These are phyloP conservation scores for Crocallis elinguaria DNA, from an alignment of 2,888 invertebrate genomes.

Conservation along the genomic window DNA sequence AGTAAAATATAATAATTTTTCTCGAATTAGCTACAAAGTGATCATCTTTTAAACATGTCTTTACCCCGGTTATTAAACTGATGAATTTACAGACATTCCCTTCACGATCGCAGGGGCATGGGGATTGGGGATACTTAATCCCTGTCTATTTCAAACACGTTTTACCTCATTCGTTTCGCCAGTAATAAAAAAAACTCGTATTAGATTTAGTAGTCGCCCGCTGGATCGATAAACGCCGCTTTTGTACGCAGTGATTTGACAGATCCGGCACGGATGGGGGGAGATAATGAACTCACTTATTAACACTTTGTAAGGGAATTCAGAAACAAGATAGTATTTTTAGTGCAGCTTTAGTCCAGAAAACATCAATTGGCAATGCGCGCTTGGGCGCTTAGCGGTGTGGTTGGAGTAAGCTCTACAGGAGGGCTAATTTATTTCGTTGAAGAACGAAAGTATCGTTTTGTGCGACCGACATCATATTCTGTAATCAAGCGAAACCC, in stretches of 20 bases:
- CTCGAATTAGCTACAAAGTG: too few relatives aligned
- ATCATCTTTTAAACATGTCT: slow-evolving; percentile 26
- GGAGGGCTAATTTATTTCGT: too few relatives aligned
- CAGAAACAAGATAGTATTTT: slow-evolving; percentile 7
- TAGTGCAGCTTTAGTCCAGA: neutral
- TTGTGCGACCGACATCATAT: too few relatives aligned
- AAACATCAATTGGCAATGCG: too few relatives aligned
- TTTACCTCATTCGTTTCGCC: slow-evolving; percentile 82
- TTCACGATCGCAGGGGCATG: slow-evolving; percentile 65
- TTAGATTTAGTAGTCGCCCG: slow-evolving; percentile 72
- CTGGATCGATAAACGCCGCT: slow-evolving; percentile 67
- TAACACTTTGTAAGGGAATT: slow-evolving; percentile 29
- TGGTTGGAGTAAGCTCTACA: too few relatives aligned
- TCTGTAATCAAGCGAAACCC: too few relatives aligned
- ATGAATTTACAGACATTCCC: slow-evolving; percentile 45
- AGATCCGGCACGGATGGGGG: slow-evolving; percentile 47
- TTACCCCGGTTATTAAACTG: slow-evolving; percentile 23
- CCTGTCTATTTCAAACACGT: slow-evolving; percentile 84
- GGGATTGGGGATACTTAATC: slow-evolving; percentile 81
- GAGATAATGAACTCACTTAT: slow-evolving; percentile 44
- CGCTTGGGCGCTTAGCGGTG: too few relatives aligned
- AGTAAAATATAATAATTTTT: too few relatives aligned
- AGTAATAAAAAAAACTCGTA: slow-evolving; percentile 78
- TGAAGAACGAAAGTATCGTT: too few relatives aligned
- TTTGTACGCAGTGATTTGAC: slow-evolving; percentile 63